Base-by-base conservation (phyloP, 2,113 vertebrate species). In the Prolemur simus region DNA sequence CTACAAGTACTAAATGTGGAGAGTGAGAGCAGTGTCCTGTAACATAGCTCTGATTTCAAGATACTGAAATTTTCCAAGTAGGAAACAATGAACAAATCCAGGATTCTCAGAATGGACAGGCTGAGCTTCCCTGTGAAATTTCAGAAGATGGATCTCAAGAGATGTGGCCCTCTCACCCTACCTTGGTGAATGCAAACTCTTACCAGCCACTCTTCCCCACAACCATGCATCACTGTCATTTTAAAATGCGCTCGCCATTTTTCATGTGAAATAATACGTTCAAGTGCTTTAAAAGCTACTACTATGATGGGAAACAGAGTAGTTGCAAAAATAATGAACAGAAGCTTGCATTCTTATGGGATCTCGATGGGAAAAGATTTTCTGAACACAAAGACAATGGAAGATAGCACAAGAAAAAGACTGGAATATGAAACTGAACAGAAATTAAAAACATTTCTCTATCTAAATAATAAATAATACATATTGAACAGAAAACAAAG, bases 1-100 rank as follows among this genome's bases (percentile, higher is more conserved):
- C 2, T 3, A 5, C 2, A 32, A 52, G n/a, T 2, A 20, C 37
- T 5, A 4, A 11, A 32, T 8, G 17, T 13, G 25, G 34, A 54
- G 34, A 27, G 5, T 2, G 2, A 69, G 58, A 42, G 42, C 12
- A 12, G 0, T 9, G 11, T 39, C 47, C 68, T 64, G 8, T 2
- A 8, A 14, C 10, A 9, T 2, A 18, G 25, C 13, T 21, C 13
- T 13, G 4, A 39, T 56, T 20, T 60, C 18, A 27, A 68, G 54
- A 39, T 42, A 17, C 45, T 37, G 14, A 42, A 32, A 52, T 39
- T n/a, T 68, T 78, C 82, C 32, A 20, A 60, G 64, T n/a, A 45
- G 77, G 64, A 88, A 87, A 29, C 11, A n/a, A 58, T 9, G 54
- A 89, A 18, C 23, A n/a, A 78, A 92, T 17, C 4, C 45, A 45